Conservation (phyloP, 2,888 invertebrate genomes). For the Eupithecia pulchellata region DNA sequence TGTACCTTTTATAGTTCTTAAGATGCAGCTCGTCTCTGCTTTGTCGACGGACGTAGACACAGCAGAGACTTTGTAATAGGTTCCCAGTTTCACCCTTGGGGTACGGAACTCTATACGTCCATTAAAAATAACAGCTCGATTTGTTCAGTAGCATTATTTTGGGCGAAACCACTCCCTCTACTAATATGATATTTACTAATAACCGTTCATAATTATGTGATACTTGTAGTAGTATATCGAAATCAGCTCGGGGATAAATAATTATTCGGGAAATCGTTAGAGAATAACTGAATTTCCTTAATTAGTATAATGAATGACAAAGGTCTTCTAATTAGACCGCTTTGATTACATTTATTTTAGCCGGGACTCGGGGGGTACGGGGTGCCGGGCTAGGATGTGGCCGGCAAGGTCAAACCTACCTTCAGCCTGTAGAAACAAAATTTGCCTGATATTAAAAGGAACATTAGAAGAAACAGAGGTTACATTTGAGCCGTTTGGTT, state of each 20-base stretch:
- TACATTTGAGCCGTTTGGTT: no score
- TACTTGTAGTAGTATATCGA: background rate
- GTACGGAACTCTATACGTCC: no score
- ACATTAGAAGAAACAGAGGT: no score
- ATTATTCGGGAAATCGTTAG: background rate
- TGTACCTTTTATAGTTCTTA: no score
- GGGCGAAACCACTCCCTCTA: no score
- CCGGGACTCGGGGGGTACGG: constrained; percentile 14
- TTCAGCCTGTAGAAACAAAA: background rate
- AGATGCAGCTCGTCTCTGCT: no score
- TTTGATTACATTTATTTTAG: constrained; percentile 33
- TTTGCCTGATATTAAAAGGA: background rate
- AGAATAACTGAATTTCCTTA: constrained; percentile 26
- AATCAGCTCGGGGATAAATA: background rate
- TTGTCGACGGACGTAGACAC: no score
- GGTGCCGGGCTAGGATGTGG: background rate
- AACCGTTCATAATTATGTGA: background rate
- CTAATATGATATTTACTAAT: no score
- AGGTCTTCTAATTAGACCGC: constrained; percentile 38
- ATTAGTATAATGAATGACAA: constrained; percentile 37
- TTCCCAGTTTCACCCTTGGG: no score
- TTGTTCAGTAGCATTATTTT: no score
- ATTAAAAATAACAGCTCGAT: no score
- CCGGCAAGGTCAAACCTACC: background rate
- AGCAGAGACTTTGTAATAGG: no score